A percentile compares a stretch with the other conserved stretches of the same genome.
Conservation (phyloP, 1,140 invertebrate genomes). For the Neelides sp. region DNA sequence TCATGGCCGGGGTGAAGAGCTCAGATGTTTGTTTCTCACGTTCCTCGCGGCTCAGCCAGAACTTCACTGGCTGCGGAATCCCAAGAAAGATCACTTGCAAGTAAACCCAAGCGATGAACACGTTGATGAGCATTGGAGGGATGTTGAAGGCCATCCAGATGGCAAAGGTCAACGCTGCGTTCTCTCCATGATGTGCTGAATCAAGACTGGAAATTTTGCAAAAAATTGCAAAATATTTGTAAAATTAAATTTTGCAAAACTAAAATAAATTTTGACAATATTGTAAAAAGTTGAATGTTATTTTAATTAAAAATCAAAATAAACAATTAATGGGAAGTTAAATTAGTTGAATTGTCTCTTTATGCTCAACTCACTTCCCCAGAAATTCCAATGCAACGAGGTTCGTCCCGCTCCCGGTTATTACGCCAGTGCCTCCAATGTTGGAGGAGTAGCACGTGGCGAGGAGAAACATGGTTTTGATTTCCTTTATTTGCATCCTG, state of each 20-base stretch:
- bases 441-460: conserved; percentile 24
- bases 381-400: conserved; percentile 26
- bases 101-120: conserved; percentile 57
- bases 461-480: conserved; percentile 23
- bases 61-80: conserved; percentile 33
- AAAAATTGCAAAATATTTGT: not conserved
- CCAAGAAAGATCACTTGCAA: conserved; percentile 57
- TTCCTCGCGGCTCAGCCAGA: conserved; percentile 9
- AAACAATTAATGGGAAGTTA: no score
- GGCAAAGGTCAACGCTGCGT: conserved; percentile 44
- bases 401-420: conserved; percentile 27
- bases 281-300: no score
- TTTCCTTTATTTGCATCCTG: conserved; percentile 9
- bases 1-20: conserved; percentile 18
- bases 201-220: conserved; percentile 13
- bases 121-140: conserved; percentile 56
- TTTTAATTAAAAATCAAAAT: no score
- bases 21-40: conserved; percentile 6
- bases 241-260: no score
- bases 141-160: conserved; percentile 57
- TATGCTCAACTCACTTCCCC: conserved; percentile 25
- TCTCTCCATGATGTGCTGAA: conserved; percentile 26
- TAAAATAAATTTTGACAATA: no score
- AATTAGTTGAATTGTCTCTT: no score
- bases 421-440: conserved; percentile 13